Conservation (phyloP, 1,140 invertebrate genomes). For the Drosophila teissieri region DNA sequence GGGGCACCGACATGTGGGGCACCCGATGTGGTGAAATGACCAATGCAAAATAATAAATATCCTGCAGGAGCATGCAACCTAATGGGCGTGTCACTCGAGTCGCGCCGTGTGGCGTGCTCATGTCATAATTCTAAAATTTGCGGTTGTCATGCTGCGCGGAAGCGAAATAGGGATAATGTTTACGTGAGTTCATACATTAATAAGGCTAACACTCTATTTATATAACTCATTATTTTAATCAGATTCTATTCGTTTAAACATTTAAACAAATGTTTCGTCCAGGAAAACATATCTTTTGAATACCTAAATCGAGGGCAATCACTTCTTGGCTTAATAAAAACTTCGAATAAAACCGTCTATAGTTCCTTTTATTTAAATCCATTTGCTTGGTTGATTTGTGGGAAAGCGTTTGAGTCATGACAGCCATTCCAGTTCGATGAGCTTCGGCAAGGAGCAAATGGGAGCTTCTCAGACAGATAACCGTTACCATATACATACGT, state of each 20-base stretch:
- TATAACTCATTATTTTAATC: no score
- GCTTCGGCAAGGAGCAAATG: background rate
- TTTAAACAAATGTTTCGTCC: no score
- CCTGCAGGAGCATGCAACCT: conserved; percentile 12
- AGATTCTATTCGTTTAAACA: background rate
- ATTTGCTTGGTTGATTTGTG: conserved; percentile 1
- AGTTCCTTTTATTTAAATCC: background rate
- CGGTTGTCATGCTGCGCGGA: conserved; percentile 51
- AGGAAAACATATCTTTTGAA: no score
- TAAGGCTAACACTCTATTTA: background rate
- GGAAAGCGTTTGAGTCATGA: conserved; percentile 2
- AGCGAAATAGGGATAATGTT: conserved; percentile 54
- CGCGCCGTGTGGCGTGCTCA: conserved; percentile 40
- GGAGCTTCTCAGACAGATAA: conserved; percentile 15
- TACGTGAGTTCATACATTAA: background rate
- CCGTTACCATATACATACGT: background rate
- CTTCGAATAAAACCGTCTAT: background rate
- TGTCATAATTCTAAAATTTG: conserved; percentile 77
- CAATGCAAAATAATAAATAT: conserved; percentile 16
- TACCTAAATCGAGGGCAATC: no score
- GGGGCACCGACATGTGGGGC: conserved; percentile 15
- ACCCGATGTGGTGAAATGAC: conserved; percentile 26
- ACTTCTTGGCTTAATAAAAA: no score
- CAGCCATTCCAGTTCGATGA: conserved; percentile 9
- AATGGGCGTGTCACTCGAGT: conserved; percentile 42